These are phyloP conservation scores for Dicaeum eximium DNA, from an alignment of 2,113 vertebrate genomes.

Conservation along the genomic window DNA sequence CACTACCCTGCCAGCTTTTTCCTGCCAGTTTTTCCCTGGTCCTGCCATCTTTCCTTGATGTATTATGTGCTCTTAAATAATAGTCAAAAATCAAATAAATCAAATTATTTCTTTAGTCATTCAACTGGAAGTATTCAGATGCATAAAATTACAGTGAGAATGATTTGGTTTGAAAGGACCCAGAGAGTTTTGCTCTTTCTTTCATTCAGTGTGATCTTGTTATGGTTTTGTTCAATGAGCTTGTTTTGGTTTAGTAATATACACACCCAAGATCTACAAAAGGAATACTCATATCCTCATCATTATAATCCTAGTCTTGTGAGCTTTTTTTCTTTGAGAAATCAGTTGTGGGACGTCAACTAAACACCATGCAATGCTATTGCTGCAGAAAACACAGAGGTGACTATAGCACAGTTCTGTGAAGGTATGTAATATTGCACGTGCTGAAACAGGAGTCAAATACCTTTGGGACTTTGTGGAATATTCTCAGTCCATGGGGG, in stretches of 20 bases:
- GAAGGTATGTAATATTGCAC: background rate
- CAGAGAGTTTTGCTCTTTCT: background rate
- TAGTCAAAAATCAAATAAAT: background rate
- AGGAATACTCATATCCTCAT: background rate
- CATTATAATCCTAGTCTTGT: background rate
- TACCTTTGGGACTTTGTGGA: background rate
- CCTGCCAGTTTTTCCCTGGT: background rate
- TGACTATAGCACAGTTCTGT: background rate
- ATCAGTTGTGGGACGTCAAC: background rate
- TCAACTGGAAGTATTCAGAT: background rate
- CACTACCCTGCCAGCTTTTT: background rate
- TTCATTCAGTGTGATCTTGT: background rate
- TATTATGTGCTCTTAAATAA: background rate
- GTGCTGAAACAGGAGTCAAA: background rate
- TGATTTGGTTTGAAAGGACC: background rate
- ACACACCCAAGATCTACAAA: background rate
- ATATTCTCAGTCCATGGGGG: background rate
- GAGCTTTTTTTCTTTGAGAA: background rate
- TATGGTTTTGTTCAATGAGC: background rate
- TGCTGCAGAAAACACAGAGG: background rate
- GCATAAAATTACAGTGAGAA: background rate
- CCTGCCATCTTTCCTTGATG: background rate
- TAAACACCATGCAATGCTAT: fast-evolving
- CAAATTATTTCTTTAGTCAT: background rate
- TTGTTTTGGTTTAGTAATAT: background rate